Percentiles rank a stretch among this genome's conserved stretches.
phyloP scores from a whole-genome alignment of 1,140 invertebrate genomes.

The Camponotus vicinus region DNA sequence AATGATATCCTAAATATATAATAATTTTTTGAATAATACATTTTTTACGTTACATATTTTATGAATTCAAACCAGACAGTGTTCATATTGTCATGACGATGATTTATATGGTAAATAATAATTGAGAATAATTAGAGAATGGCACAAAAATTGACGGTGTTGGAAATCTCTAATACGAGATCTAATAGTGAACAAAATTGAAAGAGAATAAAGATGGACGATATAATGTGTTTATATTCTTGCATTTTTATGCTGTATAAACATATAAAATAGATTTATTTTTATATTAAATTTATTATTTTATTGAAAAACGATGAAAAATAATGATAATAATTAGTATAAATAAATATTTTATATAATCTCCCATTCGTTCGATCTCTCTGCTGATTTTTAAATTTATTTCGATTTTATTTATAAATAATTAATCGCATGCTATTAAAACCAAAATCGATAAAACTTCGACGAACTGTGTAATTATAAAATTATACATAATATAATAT shows the following conservation, averaged over 20 bases:
- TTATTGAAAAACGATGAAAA: background rate
- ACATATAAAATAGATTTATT: too few relatives aligned
- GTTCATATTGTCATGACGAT: background rate
- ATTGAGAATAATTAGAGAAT: too few relatives aligned
- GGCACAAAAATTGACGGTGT: too few relatives aligned
- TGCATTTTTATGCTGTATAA: background rate
- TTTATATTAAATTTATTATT: background rate
- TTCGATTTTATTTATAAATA: background rate
- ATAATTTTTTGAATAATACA: background rate
- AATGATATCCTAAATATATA: background rate
- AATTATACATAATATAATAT: background rate
- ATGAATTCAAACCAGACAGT: background rate
- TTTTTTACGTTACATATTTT: background rate
- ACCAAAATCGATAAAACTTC: background rate
- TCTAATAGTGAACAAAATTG: constrained; percentile 2
- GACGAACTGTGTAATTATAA: background rate
- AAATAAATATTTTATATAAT: constrained; percentile 9
- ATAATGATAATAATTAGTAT: background rate
- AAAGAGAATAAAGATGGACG: background rate
- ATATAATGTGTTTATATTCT: background rate
- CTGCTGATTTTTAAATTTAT: background rate
- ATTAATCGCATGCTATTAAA: background rate
- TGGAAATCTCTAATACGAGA: constrained; percentile 24
- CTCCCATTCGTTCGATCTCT: background rate
- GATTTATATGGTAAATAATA: constrained; percentile 2